phyloP scores from a whole-genome alignment of 2,888 invertebrate genomes.

The Dryobotodes eremita region DNA sequence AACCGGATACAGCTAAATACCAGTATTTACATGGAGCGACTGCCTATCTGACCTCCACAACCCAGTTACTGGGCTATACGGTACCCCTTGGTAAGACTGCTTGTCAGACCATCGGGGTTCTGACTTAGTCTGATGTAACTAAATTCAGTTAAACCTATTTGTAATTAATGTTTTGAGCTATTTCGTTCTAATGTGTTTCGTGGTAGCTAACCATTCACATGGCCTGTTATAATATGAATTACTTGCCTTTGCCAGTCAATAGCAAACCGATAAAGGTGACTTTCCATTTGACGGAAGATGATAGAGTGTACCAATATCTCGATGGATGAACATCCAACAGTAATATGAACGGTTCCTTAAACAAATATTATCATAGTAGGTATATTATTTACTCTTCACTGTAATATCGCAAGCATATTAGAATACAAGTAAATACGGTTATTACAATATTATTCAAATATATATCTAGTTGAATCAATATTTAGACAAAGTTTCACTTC shows the following conservation, averaged over 20 bases:
- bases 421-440: slow-evolving; percentile 32
- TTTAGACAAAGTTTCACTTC: background rate
- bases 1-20: too few relatives aligned
- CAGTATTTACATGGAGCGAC: too few relatives aligned
- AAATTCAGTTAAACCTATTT: background rate
- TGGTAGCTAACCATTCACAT: background rate
- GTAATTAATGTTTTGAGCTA: too few relatives aligned
- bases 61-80: too few relatives aligned
- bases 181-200: background rate
- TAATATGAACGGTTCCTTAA: background rate
- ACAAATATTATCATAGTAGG: slow-evolving; percentile 3
- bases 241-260: background rate
- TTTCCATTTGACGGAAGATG: background rate
- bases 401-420: slow-evolving; percentile 40
- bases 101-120: background rate
- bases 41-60: too few relatives aligned
- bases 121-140: background rate
- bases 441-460: slow-evolving; percentile 39
- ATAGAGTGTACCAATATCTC: background rate
- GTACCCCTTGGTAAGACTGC: background rate
- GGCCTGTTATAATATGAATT: background rate
- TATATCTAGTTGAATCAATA: slow-evolving; percentile 15
- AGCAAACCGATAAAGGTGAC: background rate
- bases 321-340: background rate
- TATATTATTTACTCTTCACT: slow-evolving; percentile 23